phyloP scores from a whole-genome alignment of 2,888 invertebrate species.

The Drosophila limbata region DNA sequence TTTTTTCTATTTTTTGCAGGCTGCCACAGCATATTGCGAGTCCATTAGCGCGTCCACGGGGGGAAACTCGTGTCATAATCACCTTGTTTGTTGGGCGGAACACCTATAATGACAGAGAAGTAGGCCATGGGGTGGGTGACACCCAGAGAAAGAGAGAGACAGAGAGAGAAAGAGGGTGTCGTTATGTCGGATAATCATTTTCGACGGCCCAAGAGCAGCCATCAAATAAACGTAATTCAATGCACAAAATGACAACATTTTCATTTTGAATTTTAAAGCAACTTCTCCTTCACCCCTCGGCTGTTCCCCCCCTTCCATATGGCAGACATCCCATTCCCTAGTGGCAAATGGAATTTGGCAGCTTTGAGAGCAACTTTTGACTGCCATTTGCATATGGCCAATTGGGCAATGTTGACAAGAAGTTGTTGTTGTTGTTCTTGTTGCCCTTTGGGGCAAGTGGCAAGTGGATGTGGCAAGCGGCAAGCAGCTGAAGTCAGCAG shows the following conservation, averaged over 20 bases:
- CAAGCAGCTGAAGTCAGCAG: constrained; percentile 34
- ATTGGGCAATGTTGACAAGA: constrained; percentile 72
- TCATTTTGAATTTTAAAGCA: constrained; percentile 61
- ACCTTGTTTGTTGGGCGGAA: constrained; percentile 74
- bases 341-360: constrained; percentile 41
- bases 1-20: neutral
- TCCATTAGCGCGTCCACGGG: constrained; percentile 73
- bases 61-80: constrained; percentile 72
- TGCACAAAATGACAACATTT: constrained; percentile 78
- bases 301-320: neutral
- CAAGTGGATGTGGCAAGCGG: too few relatives aligned
- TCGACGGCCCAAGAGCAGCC: constrained; percentile 40
- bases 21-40: constrained; percentile 54
- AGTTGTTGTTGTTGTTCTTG: constrained; percentile 25
- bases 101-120: constrained; percentile 62
- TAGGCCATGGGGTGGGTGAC: neutral
- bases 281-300: neutral
- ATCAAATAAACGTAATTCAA: constrained; percentile 79
- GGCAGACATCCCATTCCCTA: constrained; percentile 1
- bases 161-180: constrained; percentile 20
- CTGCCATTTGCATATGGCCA: constrained; percentile 73
- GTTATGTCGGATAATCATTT: constrained; percentile 74
- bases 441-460: neutral
- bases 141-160: neutral
- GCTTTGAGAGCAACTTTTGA: constrained; percentile 33